Evolutionary conservation across 1,140 invertebrate genomes (phyloP).

Genomic region (Hycleus phaleratus): DNA sequence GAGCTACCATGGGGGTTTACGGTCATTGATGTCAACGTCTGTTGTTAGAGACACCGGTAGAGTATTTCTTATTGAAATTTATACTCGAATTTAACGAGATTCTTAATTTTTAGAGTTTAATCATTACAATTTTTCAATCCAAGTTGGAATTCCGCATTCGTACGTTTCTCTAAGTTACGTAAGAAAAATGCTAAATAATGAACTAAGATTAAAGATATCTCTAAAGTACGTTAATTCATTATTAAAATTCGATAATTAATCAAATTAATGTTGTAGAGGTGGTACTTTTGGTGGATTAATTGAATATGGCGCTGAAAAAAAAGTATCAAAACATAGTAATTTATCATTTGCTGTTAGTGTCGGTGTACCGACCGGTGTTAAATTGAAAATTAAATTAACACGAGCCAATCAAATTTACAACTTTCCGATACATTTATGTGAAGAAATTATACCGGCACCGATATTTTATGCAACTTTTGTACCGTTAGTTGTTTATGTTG

Average conservation of each 20-base stretch:
- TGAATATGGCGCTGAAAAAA: constrained; percentile 89
- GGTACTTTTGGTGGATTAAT: constrained; percentile 80
- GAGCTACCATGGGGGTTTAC: constrained; percentile 67
- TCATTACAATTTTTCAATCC: constrained; percentile 57
- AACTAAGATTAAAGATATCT: constrained; percentile 65
- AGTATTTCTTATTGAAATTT: constrained; percentile 26
- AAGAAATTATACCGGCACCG: constrained; percentile 80
- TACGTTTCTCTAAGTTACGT: constrained; percentile 68
- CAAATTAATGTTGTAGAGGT: constrained; percentile 48
- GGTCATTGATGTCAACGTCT: constrained; percentile 70
- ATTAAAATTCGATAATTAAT: not conserved
- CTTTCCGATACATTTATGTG: constrained; percentile 85
- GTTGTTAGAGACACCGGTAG: constrained; percentile 61
- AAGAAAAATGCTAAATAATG: constrained; percentile 67
- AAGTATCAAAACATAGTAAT: constrained; percentile 83
- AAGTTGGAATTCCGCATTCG: constrained; percentile 75
- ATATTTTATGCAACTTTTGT: constrained; percentile 88
- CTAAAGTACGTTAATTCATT: constrained; percentile 58
- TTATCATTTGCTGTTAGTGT: constrained; percentile 75
- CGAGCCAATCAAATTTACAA: constrained; percentile 82
- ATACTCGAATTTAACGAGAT: not conserved
- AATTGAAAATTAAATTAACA: constrained; percentile 76
- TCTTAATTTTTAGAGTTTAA: constrained; percentile 35
- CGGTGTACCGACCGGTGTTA: constrained; percentile 79
- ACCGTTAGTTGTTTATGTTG: constrained; percentile 70